Base-by-base conservation (phyloP, 2,888 invertebrate species). In the Pardosa pseudoannulata region DNA sequence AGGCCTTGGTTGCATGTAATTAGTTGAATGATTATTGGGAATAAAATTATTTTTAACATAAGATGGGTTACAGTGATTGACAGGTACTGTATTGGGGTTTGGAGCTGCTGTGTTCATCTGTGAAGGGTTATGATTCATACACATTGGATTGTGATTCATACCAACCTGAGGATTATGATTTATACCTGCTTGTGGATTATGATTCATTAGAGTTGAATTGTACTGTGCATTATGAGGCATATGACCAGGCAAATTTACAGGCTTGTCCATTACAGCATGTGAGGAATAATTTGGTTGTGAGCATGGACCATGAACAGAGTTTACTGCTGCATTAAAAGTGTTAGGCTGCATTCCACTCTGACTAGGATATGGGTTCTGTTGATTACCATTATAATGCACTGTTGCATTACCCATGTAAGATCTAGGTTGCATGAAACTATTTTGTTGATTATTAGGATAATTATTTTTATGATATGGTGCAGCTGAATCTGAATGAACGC, bases 331-430 rank as follows among this genome's bases (percentile, higher is more conserved):
- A 32, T 76, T 71, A 72, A 78, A 83, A 65, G 28, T 50, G 41
- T 70, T 19, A 28, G 76, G 46, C 50, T 64, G 83, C 56, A 78
- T 83, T 72, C 62, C 64, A 65, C 36, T 27, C 29, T 78, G 83
- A 82, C 71, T 82, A 82, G 76, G 76, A 71, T 83, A 67, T 28
- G 70, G 27, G 11, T 27, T 16, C 5, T 62, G 67, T 27, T 68
- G 74, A 64, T 64, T 82, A 56, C 78, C 50, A 75, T 50, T 50
- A 71, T 76, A 78, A 19, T 31, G 16, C 16, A 75, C 56, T n/a
- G 70, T 16, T 32, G 36, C 46, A 36, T 23, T 79, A 64, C 23
- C 64, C 6, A 19, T 50, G 62, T 71, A 76, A 32, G 70, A 32
- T 19, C 62, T 71, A 5, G 65, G 23, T 16, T 62, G n/a, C n/a